Conservation (phyloP, 2,888 invertebrate species). For the Catonia carolina region DNA sequence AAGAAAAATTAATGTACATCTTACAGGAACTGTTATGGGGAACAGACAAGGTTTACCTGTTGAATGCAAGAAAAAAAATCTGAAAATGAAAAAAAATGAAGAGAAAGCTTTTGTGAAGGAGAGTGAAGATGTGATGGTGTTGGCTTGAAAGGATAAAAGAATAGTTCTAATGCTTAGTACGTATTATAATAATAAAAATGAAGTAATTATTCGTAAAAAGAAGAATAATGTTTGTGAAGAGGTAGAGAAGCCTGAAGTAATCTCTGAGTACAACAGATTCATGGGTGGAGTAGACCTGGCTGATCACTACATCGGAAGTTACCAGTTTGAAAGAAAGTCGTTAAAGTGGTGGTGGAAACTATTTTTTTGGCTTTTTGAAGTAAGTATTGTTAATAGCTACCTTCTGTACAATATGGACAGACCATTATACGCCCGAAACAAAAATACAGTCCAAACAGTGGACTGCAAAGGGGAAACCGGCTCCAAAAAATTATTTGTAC, state of each 20-base stretch:
- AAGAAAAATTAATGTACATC: conserved; percentile 9
- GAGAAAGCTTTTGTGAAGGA: conserved; percentile 2
- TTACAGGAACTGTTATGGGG: conserved; percentile 16
- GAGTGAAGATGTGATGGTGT: conserved; percentile 2
- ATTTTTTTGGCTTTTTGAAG: conserved; percentile 14
- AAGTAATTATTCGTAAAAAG: too few relatives aligned
- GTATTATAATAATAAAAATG: too few relatives aligned
- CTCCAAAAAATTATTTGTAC: too few relatives aligned
- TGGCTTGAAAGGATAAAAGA: conserved; percentile 21
- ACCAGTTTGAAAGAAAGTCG: conserved; percentile 9
- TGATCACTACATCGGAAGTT: conserved; percentile 6
- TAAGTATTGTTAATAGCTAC: background rate
- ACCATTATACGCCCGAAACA: too few relatives aligned
- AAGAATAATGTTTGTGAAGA: background rate
- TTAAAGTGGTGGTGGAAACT: too few relatives aligned
- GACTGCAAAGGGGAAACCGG: too few relatives aligned
- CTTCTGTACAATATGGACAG: conserved; percentile 1
- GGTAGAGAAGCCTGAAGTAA: conserved; percentile 2
- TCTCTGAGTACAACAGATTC: conserved; percentile 8
- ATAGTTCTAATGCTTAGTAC: too few relatives aligned
- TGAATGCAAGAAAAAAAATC: conserved; percentile 5
- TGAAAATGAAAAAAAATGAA: conserved; percentile 7
- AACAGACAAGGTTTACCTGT: conserved; percentile 1
- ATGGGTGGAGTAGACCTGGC: conserved; percentile 19
- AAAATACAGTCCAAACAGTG: too few relatives aligned